Conservation (phyloP, 2,113 vertebrate species). For the Gobiocypris rarus region DNA sequence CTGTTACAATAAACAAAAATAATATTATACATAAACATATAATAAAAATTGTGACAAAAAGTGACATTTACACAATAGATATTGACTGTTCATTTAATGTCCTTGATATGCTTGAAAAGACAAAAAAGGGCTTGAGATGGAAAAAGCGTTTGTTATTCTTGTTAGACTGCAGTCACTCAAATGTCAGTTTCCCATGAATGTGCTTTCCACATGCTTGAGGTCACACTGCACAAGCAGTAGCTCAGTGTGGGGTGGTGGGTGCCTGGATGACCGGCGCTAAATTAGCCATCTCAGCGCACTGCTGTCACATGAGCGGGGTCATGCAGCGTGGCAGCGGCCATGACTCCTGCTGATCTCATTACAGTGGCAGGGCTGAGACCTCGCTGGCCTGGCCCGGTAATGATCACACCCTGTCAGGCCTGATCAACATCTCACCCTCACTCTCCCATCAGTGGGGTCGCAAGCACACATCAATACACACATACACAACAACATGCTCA, state of each 20-base stretch:
- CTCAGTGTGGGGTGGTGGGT: conserved; percentile 1
- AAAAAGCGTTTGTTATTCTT: neutral
- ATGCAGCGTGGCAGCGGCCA: conserved; percentile 29
- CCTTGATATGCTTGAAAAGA: neutral
- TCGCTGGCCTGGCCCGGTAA: conserved; percentile 35
- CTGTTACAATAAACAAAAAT: no score
- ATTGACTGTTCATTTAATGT: neutral
- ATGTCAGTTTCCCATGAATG: conserved; percentile 10
- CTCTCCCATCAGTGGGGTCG: conserved; percentile 43
- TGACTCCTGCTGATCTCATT: conserved; percentile 47
- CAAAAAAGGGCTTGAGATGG: neutral
- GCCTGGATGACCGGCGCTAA: conserved; percentile 10
- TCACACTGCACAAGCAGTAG: neutral
- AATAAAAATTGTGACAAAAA: no score
- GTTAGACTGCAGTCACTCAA: neutral
- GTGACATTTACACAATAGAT: neutral
- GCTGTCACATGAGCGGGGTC: conserved; percentile 32
- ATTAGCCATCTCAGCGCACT: conserved; percentile 43
- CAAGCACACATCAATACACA: conserved; percentile 41
- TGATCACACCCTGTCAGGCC: conserved; percentile 50
- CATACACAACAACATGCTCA: conserved; percentile 9
- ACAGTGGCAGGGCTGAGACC: conserved; percentile 41
- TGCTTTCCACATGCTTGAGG: conserved; percentile 23
- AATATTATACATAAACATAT: no score
- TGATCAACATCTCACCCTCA: conserved; percentile 43